These are phyloP conservation scores for Notodonta dromedarius DNA, from an alignment of 2,888 invertebrate species.

Conservation along the genomic window DNA sequence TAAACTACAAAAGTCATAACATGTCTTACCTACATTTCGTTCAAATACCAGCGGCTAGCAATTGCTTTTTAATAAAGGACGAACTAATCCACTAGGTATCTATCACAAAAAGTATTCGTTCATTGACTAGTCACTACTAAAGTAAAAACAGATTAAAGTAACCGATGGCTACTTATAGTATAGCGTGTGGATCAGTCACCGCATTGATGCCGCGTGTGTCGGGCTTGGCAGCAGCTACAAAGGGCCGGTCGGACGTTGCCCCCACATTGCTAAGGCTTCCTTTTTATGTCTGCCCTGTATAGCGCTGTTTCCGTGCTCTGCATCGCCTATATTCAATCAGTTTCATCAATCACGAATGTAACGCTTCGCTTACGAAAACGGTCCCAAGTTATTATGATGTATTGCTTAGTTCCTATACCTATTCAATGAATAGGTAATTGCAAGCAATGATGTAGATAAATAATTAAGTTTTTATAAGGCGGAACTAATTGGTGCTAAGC, in stretches of 20 bases:
- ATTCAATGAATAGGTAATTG: conserved; percentile 19
- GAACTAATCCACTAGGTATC: not conserved
- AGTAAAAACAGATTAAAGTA: not conserved
- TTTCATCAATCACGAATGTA: not conserved
- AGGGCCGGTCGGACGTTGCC: conserved; percentile 68
- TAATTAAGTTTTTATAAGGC: not conserved
- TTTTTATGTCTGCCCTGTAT: conserved; percentile 50
- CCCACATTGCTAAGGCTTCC: conserved; percentile 53
- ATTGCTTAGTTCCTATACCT: conserved; percentile 12
- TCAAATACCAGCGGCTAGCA: no score
- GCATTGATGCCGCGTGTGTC: conserved; percentile 31
- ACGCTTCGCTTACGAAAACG: conserved; percentile 16
- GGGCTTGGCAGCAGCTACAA: conserved; percentile 38
- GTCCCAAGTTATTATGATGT: conserved; percentile 23
- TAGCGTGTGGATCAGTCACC: conserved; percentile 25
- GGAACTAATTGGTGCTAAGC: not conserved
- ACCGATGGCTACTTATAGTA: not conserved
- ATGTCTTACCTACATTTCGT: no score
- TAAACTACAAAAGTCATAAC: no score
- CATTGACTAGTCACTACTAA: not conserved
- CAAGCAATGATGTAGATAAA: conserved; percentile 11
- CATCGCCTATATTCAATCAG: not conserved
- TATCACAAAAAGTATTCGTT: not conserved
- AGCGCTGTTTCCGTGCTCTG: conserved; percentile 17
- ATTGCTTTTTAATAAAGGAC: not conserved